phyloP scores from a whole-genome alignment of 2,797 vertebrate genomes.

The Heterohyrax brucei region DNA sequence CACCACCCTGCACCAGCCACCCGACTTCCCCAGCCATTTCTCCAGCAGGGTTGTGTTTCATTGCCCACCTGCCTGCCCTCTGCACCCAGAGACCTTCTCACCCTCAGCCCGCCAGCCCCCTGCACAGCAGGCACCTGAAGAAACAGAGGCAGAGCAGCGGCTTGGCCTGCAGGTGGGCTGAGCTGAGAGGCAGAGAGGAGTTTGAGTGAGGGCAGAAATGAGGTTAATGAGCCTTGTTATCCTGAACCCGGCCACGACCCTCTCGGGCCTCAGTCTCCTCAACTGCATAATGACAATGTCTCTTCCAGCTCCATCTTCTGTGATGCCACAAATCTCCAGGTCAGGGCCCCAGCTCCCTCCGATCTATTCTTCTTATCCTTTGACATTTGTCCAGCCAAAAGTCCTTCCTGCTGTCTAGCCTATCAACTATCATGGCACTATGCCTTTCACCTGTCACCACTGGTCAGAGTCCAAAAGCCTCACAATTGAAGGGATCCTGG shows the following conservation, averaged over 20 bases:
- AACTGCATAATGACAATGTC: no score
- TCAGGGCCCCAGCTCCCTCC: not conserved
- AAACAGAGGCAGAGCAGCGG: not conserved
- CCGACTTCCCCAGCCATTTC: not conserved
- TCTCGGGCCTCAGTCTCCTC: no score
- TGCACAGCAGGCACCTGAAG: slow-evolving; percentile 42
- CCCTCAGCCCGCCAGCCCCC: not conserved
- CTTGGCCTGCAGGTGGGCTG: not conserved
- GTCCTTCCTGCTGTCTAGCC: not conserved
- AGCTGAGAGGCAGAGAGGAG: slow-evolving; percentile 10
- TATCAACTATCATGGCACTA: not conserved
- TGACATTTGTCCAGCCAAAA: not conserved
- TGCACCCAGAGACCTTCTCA: not conserved
- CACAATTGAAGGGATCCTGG: not conserved
- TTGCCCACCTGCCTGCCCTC: not conserved
- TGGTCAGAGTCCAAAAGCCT: slow-evolving; percentile 38
- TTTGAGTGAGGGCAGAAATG: not conserved
- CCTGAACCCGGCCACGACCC: not conserved
- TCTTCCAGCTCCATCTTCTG: not conserved
- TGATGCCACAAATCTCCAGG: not conserved
- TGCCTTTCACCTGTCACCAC: not conserved
- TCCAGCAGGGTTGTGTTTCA: not conserved
- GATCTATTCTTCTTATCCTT: not conserved
- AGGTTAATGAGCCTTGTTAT: not conserved
- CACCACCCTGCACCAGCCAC: not conserved